phyloP scores from a whole-genome alignment of 2,888 invertebrate genomes.

The Lasioglossum leucozonium region DNA sequence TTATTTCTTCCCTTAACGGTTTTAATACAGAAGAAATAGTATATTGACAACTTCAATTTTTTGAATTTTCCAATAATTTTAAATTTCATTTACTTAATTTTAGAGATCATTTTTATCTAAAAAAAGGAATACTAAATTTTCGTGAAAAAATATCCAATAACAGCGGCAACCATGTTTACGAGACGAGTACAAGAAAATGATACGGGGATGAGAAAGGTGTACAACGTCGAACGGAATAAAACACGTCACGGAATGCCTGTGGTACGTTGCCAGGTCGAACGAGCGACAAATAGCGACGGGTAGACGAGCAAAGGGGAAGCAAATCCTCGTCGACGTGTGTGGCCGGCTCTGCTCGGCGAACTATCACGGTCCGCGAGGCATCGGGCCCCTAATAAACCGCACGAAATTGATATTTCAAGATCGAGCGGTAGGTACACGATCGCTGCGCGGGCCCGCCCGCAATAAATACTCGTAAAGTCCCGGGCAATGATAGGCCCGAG shows the following conservation, averaged over 20 bases:
- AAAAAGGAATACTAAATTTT: too few relatives aligned
- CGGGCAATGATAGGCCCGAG: constrained; percentile 65
- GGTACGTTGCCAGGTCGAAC: not conserved
- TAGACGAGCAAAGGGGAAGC: not conserved
- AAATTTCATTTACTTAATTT: too few relatives aligned
- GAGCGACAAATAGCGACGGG: constrained; percentile 2
- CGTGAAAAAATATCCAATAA: too few relatives aligned
- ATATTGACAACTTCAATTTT: too few relatives aligned
- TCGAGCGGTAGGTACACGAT: constrained; percentile 36
- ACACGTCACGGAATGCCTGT: not conserved
- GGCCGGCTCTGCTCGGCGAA: constrained; percentile 23
- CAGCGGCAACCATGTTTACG: too few relatives aligned
- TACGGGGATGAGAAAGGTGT: not conserved
- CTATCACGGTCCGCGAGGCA: constrained; percentile 42
- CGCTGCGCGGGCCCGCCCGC: constrained; percentile 32
- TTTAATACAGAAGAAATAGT: too few relatives aligned
- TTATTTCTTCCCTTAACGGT: too few relatives aligned
- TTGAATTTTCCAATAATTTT: too few relatives aligned
- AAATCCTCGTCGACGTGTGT: constrained; percentile 37
- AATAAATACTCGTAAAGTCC: constrained; percentile 68
- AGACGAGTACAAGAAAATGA: not conserved
- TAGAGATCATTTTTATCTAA: too few relatives aligned
- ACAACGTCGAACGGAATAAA: not conserved
- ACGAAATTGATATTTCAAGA: constrained; percentile 65
- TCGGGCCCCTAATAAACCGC: constrained; percentile 35